Percentiles rank a stretch among this genome's conserved stretches.
Conservation (phyloP, 2,113 vertebrate species). For the Planiliza haematocheilus region DNA sequence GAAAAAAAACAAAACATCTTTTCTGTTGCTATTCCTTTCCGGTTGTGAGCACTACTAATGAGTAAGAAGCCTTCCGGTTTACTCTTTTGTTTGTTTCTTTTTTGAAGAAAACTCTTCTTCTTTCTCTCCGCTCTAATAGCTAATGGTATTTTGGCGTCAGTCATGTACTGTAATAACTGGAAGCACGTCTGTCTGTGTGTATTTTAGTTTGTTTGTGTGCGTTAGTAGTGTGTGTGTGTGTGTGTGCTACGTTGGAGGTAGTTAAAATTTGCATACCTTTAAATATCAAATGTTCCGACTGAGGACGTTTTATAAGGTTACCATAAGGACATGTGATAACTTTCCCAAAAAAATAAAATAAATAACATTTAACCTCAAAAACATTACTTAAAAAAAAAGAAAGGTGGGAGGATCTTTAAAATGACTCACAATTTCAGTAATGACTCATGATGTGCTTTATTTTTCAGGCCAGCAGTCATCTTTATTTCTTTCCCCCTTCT, state of each 20-base stretch:
- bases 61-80: slow-evolving; percentile 31
- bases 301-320: too few relatives aligned
- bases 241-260: neutral
- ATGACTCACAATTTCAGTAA: slow-evolving; percentile 72
- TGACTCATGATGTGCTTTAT: slow-evolving; percentile 67
- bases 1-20: slow-evolving; percentile 26
- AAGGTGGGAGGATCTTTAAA: slow-evolving; percentile 53
- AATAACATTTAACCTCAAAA: neutral
- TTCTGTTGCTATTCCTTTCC: slow-evolving; percentile 26
- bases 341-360: too few relatives aligned
- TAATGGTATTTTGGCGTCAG: slow-evolving; percentile 45
- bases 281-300: neutral
- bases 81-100: slow-evolving; percentile 2
- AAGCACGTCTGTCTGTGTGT: slow-evolving; percentile 19
- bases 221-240: too few relatives aligned
- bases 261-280: neutral
- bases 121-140: slow-evolving; percentile 37
- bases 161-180: slow-evolving; percentile 48
- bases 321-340: neutral
- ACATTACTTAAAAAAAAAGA: slow-evolving; percentile 5
- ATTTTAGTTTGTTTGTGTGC: neutral
- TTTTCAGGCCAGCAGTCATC: slow-evolving; percentile 39
- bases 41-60: slow-evolving; percentile 41
- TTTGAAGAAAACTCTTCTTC: neutral
- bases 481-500: slow-evolving; percentile 3